Evolutionary conservation across 2,888 invertebrate species (phyloP).

Genomic region (Choristoneura rosaceana): DNA sequence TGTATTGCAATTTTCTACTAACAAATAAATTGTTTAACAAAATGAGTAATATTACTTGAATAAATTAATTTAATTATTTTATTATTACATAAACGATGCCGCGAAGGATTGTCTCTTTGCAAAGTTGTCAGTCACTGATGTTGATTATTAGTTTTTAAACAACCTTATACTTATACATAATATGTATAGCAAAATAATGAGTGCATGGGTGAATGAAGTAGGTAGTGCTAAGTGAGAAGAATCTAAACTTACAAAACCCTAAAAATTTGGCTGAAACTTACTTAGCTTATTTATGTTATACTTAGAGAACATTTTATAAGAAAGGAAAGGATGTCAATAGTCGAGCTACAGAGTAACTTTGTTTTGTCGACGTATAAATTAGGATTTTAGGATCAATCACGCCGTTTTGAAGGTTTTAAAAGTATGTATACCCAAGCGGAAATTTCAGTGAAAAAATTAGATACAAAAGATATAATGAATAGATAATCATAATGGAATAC

Average conservation of each 20-base stretch:
- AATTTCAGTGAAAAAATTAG: not conserved
- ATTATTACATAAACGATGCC: too few species aligned
- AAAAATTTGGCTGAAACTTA: slow-evolving; percentile 18
- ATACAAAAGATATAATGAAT: not conserved
- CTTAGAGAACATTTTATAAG: not conserved
- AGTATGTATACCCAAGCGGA: not conserved
- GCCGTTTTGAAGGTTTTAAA: not conserved
- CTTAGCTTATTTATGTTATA: not conserved
- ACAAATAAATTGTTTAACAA: too few species aligned
- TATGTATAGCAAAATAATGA: not conserved
- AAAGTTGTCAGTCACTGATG: too few species aligned
- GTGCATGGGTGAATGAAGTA: not conserved
- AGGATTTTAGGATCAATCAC: not conserved
- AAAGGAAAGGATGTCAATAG: not conserved
- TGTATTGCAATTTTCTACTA: too few species aligned
- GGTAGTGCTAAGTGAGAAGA: not conserved
- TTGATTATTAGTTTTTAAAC: too few species aligned
- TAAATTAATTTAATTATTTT: too few species aligned
- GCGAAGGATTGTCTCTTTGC: too few species aligned
- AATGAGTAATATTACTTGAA: too few species aligned
- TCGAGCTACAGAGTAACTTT: not conserved
- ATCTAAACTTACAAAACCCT: slow-evolving; percentile 16
- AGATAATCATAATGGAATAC: not conserved
- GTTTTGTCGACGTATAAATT: not conserved
- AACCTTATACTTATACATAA: too few species aligned